A percentile compares a stretch with the other conserved stretches of the same genome.
These are phyloP conservation scores for Ranitomeya variabilis DNA, from an alignment of 2,113 vertebrate genomes.

Conservation along the genomic window DNA sequence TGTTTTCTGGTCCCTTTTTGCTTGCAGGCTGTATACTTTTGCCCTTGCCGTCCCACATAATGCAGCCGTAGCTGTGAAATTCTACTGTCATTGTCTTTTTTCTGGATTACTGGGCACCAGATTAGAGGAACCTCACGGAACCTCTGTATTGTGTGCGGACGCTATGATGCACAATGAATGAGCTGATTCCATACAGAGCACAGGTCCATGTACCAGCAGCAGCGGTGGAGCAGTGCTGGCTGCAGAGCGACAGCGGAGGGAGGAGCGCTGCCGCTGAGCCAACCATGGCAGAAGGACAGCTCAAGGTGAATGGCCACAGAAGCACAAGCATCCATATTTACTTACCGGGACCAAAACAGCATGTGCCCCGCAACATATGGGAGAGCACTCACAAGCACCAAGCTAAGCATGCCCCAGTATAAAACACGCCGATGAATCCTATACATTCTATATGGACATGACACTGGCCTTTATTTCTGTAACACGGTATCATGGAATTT, in stretches of 20 bases:
- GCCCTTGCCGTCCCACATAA: too few relatives aligned
- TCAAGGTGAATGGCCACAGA: slow-evolving; percentile 51
- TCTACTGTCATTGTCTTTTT: background rate
- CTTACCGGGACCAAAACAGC: slow-evolving; percentile 47
- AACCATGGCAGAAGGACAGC: slow-evolving; percentile 35
- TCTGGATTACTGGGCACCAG: background rate
- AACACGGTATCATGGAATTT: background rate
- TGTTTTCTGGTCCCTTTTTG: too few relatives aligned
- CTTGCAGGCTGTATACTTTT: too few relatives aligned
- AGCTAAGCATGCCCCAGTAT: background rate
- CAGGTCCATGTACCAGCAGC: background rate
- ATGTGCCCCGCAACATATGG: slow-evolving; percentile 29
- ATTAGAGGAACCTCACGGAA: background rate
- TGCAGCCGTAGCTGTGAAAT: background rate
- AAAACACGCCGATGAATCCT: background rate
- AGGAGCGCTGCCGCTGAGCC: slow-evolving; percentile 20
- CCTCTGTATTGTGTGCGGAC: background rate
- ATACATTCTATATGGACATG: background rate
- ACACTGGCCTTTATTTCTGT: background rate
- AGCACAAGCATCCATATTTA: slow-evolving; percentile 38
- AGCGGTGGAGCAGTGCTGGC: background rate
- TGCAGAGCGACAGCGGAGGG: slow-evolving; percentile 4
- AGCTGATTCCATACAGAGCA: too few relatives aligned
- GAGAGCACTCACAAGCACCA: background rate
- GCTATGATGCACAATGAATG: too few relatives aligned